Conservation (phyloP, 2,888 invertebrate species). For the Platycheirus albimanus region DNA sequence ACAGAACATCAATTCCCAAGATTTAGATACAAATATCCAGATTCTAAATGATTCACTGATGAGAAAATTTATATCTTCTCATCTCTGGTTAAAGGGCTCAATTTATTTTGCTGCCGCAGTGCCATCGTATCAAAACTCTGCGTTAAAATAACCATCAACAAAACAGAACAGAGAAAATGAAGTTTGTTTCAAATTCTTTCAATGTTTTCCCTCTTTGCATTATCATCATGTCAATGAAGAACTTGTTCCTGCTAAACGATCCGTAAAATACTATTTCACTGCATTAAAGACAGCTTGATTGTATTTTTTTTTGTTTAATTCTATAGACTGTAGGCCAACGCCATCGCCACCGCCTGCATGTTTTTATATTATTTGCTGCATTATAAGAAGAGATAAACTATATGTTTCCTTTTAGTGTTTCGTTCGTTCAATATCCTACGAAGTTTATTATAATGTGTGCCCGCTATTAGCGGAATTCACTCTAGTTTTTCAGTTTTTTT, state of each 20-base stretch:
- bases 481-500: conserved; percentile 14
- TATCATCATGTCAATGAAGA: conserved; percentile 60
- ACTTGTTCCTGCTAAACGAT: conserved; percentile 68
- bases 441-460: conserved; percentile 44
- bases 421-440: conserved; percentile 32
- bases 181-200: conserved; percentile 25
- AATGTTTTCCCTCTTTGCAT: conserved; percentile 36
- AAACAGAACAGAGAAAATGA: conserved; percentile 25
- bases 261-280: conserved; percentile 54
- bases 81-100: conserved; percentile 49
- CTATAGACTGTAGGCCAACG: conserved; percentile 31
- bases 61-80: conserved; percentile 51
- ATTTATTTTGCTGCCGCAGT: conserved; percentile 44
- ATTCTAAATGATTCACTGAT: conserved; percentile 51
- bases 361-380: conserved; percentile 52
- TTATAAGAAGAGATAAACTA: conserved; percentile 17
- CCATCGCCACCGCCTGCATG: conserved; percentile 28
- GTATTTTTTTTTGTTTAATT: conserved; percentile 30
- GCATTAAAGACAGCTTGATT: conserved; percentile 41
- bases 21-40: conserved; percentile 36
- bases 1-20: conserved; percentile 16
- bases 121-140: conserved; percentile 18
- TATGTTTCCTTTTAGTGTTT: conserved; percentile 32
- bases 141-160: conserved; percentile 38
- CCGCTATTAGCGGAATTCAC: conserved; percentile 43